These are phyloP conservation scores for Hydriomena furcata DNA, from an alignment of 2,888 invertebrate species.

Conservation along the genomic window DNA sequence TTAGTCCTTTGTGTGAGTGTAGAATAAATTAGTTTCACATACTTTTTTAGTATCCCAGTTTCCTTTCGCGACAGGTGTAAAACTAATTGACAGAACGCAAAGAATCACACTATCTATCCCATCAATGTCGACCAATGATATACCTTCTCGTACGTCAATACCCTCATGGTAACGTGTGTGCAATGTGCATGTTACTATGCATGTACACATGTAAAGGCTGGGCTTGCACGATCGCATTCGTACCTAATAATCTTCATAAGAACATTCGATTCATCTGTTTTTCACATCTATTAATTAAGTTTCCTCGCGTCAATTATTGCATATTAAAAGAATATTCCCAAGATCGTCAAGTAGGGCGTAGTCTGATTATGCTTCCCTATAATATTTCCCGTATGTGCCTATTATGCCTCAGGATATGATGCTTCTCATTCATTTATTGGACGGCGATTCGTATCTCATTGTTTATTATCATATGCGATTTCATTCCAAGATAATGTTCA, in stretches of 20 bases:
- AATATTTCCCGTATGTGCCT: conserved; percentile 52
- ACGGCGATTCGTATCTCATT: conserved; percentile 52
- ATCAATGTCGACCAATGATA: not conserved
- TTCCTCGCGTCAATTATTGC: conserved; percentile 61
- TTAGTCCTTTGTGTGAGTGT: not conserved
- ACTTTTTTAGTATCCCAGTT: not conserved
- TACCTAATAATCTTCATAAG: conserved; percentile 45
- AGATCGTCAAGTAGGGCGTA: conserved; percentile 51
- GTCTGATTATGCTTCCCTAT: conserved; percentile 59
- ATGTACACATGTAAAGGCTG: conserved; percentile 20
- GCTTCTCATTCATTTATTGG: conserved; percentile 53
- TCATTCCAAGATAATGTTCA: conserved; percentile 16
- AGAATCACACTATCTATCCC: conserved; percentile 1
- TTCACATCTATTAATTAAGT: conserved; percentile 61
- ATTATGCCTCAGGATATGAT: conserved; percentile 52
- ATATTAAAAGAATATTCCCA: conserved; percentile 68
- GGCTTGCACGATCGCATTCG: conserved; percentile 21
- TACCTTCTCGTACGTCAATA: conserved; percentile 7
- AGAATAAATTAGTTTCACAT: too few species aligned
- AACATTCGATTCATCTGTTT: conserved; percentile 53
- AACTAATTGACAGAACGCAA: conserved; percentile 2
- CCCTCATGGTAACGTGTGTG: conserved; percentile 12
- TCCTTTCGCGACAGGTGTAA: conserved; percentile 5
- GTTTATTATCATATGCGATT: conserved; percentile 42
- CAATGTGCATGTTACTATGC: conserved; percentile 15